These are phyloP conservation scores for Gonioctena quinquepunctata DNA, from an alignment of 1,140 invertebrate species.

Conservation along the genomic window DNA sequence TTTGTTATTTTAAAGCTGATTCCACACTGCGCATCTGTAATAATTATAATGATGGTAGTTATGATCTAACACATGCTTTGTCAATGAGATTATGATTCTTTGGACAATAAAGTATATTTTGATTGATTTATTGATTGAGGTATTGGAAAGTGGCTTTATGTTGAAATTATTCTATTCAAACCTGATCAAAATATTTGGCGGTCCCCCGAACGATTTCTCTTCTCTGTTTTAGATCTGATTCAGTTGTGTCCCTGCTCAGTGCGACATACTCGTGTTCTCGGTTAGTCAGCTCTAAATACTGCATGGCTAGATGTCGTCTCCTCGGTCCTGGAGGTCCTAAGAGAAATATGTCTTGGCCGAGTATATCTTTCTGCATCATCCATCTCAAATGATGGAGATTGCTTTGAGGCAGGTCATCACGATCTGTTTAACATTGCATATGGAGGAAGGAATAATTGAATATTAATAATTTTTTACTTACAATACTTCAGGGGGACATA, in stretches of 20 bases:
- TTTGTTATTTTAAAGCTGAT: too few relatives aligned
- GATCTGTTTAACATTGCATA: slow-evolving; percentile 27
- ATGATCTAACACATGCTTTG: too few relatives aligned
- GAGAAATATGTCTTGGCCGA: slow-evolving; percentile 95
- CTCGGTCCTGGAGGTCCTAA: slow-evolving; percentile 86
- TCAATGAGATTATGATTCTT: too few relatives aligned
- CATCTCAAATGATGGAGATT: slow-evolving; percentile 83
- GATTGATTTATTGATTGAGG: too few relatives aligned
- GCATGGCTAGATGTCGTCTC: slow-evolving; percentile 75
- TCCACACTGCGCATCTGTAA: too few relatives aligned
- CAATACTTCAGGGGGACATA: slow-evolving; percentile 84
- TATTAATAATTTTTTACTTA: slow-evolving; percentile 64
- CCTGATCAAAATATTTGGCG: slow-evolving; percentile 93
- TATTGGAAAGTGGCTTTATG: too few relatives aligned
- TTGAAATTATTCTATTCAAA: slow-evolving; percentile 49
- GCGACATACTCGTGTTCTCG: slow-evolving; percentile 93
- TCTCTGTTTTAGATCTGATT: slow-evolving; percentile 94
- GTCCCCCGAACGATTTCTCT: slow-evolving; percentile 87
- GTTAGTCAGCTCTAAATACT: slow-evolving; percentile 86
- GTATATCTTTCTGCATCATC: slow-evolving; percentile 92
- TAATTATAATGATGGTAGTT: too few relatives aligned
- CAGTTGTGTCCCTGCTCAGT: slow-evolving; percentile 93
- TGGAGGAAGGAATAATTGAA: neutral
- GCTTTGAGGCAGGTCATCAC: slow-evolving; percentile 64
- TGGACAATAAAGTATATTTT: too few relatives aligned